phyloP scores from a whole-genome alignment of 2,113 vertebrate species.

The Channa argus region DNA sequence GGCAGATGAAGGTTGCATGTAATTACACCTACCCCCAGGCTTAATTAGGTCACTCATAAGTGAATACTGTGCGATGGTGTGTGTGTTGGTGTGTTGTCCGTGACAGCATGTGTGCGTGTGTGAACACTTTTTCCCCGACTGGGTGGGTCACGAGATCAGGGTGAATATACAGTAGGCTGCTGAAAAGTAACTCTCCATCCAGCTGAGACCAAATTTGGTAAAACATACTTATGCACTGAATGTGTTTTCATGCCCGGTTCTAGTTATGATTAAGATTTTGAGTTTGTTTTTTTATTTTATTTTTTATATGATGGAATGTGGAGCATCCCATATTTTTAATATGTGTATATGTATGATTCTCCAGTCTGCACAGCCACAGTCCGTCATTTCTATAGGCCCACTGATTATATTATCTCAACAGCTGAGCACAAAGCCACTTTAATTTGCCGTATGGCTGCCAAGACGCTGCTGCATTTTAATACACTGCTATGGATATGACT shows the following conservation, averaged over 20 bases:
- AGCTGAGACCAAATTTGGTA: slow-evolving; percentile 18
- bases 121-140: slow-evolving; percentile 39
- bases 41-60: slow-evolving; percentile 78
- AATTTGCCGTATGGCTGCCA: not conserved
- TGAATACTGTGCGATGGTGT: slow-evolving; percentile 58
- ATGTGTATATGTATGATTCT: not conserved
- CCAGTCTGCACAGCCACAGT: not conserved
- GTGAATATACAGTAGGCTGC: slow-evolving; percentile 40
- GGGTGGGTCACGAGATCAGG: slow-evolving; percentile 44
- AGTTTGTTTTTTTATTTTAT: not conserved
- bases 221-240: slow-evolving; percentile 17
- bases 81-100: slow-evolving; percentile 20
- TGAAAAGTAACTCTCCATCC: slow-evolving; percentile 23
- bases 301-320: not conserved
- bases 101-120: slow-evolving; percentile 29
- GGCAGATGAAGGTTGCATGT: slow-evolving; percentile 76
- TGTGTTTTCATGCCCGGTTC: slow-evolving; percentile 10
- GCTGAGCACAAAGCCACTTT: slow-evolving; percentile 18
- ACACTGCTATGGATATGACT: slow-evolving; percentile 1
- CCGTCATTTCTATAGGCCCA: slow-evolving; percentile 3
- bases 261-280: slow-evolving; percentile 18
- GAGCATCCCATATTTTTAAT: not conserved
- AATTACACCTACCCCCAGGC: slow-evolving; percentile 75
- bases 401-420: slow-evolving; percentile 25
- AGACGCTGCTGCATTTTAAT: slow-evolving; percentile 4